These are phyloP conservation scores for Brachionus angularis DNA, from an alignment of 1,140 invertebrate genomes.

Conservation along the genomic window DNA sequence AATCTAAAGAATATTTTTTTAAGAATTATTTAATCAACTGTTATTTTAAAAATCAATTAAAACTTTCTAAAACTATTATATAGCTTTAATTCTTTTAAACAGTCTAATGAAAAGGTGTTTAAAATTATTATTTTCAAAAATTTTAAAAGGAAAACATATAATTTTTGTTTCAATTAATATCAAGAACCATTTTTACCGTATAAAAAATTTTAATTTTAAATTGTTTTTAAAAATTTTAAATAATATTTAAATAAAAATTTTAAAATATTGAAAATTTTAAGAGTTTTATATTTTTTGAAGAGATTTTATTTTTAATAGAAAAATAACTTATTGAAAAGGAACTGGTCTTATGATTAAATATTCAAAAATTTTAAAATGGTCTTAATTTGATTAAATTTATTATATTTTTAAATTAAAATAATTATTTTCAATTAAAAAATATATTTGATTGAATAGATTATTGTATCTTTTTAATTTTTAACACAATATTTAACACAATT, in stretches of 20 bases:
- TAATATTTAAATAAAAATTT: conserved; percentile 9
- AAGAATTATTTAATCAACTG: no score
- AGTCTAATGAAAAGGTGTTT: no score
- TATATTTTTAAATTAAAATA: neutral
- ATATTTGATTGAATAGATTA: neutral
- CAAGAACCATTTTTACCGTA: conserved; percentile 19
- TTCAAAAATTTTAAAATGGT: no score
- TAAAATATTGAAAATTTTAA: neutral
- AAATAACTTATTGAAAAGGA: neutral
- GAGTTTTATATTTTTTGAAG: neutral
- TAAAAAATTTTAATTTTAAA: conserved; percentile 5
- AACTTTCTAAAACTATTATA: no score
- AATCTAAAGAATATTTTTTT: no score
- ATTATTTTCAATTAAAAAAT: neutral
- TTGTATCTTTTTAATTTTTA: neutral
- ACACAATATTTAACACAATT: no score
- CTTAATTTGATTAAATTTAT: conserved; percentile 4
- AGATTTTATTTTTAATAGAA: neutral
- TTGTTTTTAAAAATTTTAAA: neutral
- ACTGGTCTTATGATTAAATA: no score
- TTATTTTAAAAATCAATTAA: no score
- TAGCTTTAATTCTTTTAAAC: no score
- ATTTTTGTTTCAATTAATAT: neutral
- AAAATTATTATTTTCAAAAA: conserved; percentile 5
- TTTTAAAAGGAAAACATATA: conserved; percentile 5